A percentile compares a stretch with the other conserved stretches of the same genome.
phyloP scores from a whole-genome alignment of 2,113 vertebrate species.

The Leucopsar rothschildi region DNA sequence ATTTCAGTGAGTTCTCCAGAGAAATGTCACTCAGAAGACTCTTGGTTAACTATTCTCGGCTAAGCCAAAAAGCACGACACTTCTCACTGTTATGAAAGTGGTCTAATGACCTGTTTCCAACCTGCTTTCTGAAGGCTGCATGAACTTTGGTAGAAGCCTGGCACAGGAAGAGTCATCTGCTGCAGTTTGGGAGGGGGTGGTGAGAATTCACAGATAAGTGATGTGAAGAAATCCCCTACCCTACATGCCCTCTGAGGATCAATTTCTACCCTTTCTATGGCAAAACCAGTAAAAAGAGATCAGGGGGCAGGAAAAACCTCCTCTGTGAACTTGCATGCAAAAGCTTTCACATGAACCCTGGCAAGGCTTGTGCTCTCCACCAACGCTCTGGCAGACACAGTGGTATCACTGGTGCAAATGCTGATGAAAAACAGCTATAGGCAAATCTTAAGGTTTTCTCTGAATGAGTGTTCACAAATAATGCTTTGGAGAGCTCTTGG shows the following conservation, averaged over 20 bases:
- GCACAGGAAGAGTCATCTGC: not conserved
- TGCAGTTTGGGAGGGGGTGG: not conserved
- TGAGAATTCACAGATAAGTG: not conserved
- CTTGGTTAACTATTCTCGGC: not conserved
- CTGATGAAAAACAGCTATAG: not conserved
- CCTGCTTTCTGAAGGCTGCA: not conserved
- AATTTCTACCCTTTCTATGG: not conserved
- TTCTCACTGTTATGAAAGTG: not conserved
- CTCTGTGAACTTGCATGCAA: not conserved
- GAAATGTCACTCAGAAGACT: not conserved
- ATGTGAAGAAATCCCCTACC: not conserved
- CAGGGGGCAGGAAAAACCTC: not conserved
- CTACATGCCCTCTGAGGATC: not conserved
- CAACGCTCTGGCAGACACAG: not conserved
- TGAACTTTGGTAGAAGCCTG: not conserved
- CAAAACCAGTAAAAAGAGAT: not conserved
- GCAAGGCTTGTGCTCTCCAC: not conserved
- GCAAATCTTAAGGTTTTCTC: slow-evolving; percentile 27
- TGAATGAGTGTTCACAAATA: slow-evolving; percentile 18
- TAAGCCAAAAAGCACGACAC: not conserved
- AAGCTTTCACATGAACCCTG: not conserved
- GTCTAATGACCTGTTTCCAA: not conserved
- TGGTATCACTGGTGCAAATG: not conserved
- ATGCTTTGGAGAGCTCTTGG: not conserved
- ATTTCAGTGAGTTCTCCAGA: not conserved